phyloP scores from a whole-genome alignment of 2,113 vertebrate species.

The Rhegmatorhina hoffmannsi region DNA sequence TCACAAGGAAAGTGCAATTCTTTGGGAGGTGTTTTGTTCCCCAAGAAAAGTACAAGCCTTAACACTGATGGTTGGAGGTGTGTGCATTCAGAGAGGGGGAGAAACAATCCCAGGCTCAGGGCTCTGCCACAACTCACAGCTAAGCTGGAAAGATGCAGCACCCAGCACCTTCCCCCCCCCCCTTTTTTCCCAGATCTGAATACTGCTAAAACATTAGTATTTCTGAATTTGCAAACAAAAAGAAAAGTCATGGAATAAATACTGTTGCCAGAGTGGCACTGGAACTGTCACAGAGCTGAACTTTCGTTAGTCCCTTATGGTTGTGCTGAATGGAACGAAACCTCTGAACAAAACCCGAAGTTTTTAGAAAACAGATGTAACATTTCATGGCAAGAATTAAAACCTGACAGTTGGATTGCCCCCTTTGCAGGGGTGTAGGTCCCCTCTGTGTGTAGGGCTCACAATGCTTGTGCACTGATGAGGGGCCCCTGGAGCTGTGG shows the following conservation, averaged over 20 bases:
- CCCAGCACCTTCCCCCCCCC: background rate
- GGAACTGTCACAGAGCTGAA: conserved; percentile 1
- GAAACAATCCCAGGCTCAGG: conserved; percentile 45
- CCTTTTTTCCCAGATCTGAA: background rate
- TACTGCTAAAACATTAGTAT: background rate
- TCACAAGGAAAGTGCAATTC: conserved; percentile 63
- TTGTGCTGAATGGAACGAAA: background rate
- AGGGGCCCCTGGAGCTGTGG: background rate
- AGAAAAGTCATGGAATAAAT: background rate
- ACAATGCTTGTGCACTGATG: background rate
- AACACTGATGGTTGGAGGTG: background rate
- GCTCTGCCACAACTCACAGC: conserved; percentile 19
- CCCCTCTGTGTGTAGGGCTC: background rate
- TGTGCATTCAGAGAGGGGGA: conserved; percentile 32
- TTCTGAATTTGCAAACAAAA: background rate
- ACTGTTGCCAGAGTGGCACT: background rate
- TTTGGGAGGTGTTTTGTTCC: conserved; percentile 52
- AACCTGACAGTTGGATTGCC: background rate
- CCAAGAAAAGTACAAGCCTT: conserved; percentile 47
- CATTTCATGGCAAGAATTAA: background rate
- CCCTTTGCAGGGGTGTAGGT: background rate
- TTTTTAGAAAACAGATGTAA: conserved; percentile 33
- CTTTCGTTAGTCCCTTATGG: background rate
- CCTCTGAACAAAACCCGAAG: background rate
- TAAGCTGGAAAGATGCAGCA: background rate